Conservation (phyloP, 2,113 vertebrate genomes). For the Indicator indicator region DNA sequence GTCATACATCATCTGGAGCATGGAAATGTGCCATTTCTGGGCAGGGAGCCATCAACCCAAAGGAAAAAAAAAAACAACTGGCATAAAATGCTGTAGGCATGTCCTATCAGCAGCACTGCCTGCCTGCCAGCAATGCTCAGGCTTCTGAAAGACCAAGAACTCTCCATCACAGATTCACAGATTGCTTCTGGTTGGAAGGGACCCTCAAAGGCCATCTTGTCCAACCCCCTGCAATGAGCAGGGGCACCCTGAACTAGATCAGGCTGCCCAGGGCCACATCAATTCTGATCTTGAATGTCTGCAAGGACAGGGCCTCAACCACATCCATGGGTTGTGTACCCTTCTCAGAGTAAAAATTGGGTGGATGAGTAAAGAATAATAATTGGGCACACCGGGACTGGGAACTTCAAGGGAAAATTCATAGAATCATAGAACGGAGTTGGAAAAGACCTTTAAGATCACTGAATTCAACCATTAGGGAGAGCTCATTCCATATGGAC, state of each 20-base stretch:
- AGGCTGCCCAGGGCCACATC: too few species aligned
- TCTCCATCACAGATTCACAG: neutral
- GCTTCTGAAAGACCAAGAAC: neutral
- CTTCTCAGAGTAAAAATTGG: neutral
- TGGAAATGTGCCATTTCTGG: neutral
- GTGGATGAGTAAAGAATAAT: neutral
- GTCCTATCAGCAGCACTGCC: neutral
- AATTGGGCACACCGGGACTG: rapidly evolving
- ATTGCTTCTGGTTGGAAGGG: too few species aligned
- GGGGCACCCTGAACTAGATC: too few species aligned
- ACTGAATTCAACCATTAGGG: too few species aligned
- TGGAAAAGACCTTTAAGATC: too few species aligned
- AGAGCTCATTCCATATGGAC: neutral
- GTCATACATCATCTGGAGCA: neutral
- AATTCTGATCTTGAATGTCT: too few species aligned
- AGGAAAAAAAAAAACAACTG: neutral
- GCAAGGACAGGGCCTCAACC: too few species aligned
- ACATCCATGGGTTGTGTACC: too few species aligned
- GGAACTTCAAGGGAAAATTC: neutral
- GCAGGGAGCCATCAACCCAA: neutral
- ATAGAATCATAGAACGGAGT: too few species aligned
- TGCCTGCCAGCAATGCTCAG: neutral
- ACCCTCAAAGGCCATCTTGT: too few species aligned
- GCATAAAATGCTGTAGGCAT: neutral
- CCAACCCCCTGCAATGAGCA: too few species aligned